Evolutionary conservation across 1,140 invertebrate genomes (phyloP).

Genomic region (Drosophila lacertosa): DNA sequence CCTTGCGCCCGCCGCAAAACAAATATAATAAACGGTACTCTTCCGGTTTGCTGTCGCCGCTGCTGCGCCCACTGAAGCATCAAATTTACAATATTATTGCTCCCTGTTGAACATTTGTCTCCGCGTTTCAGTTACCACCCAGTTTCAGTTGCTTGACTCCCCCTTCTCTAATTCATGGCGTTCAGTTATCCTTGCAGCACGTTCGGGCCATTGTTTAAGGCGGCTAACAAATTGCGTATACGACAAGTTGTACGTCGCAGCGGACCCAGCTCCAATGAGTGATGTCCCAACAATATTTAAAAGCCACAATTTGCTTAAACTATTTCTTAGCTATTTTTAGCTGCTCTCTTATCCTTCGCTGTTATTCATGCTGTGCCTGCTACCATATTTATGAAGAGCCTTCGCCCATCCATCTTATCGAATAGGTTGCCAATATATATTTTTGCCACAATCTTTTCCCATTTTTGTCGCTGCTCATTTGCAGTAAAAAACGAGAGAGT

Average conservation of each 20-base stretch:
- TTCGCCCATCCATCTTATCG: slow-evolving; percentile 52
- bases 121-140: slow-evolving; percentile 8
- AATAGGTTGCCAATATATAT: slow-evolving; percentile 70
- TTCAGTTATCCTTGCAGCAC: slow-evolving; percentile 37
- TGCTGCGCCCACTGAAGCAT: slow-evolving; percentile 54
- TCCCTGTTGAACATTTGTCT: slow-evolving; percentile 77
- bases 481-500: slow-evolving; percentile 58
- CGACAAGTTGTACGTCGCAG: slow-evolving; percentile 34
- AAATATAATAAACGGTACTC: slow-evolving; percentile 45
- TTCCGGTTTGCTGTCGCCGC: slow-evolving; percentile 1
- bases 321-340: slow-evolving; percentile 49
- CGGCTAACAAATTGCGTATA: slow-evolving; percentile 64
- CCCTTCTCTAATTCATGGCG: not conserved
- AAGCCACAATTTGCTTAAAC: slow-evolving; percentile 54
- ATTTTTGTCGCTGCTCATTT: slow-evolving; percentile 53
- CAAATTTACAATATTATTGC: slow-evolving; percentile 79
- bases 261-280: slow-evolving; percentile 2
- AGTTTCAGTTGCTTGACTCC: not conserved
- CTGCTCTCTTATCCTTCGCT: not conserved
- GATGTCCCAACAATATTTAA: slow-evolving; percentile 27
- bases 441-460: not conserved
- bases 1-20: slow-evolving; percentile 34
- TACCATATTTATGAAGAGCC: slow-evolving; percentile 57
- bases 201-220: slow-evolving; percentile 71
- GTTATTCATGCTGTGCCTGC: slow-evolving; percentile 7